phyloP scores from a whole-genome alignment of 2,888 invertebrate species.

The Euzophera pinguis region DNA sequence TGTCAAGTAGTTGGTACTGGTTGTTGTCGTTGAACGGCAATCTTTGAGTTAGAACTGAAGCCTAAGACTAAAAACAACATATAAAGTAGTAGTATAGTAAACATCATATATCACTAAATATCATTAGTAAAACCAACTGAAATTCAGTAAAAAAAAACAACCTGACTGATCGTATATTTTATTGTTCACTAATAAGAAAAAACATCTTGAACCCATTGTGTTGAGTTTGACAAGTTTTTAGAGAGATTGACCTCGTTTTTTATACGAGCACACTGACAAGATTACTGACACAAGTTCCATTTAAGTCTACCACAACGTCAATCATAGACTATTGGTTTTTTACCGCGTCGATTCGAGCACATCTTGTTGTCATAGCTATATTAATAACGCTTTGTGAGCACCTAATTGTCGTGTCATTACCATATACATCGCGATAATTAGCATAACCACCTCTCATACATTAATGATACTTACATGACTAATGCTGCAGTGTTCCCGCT shows the following conservation, averaged over 20 bases:
- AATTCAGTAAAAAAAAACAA: no score
- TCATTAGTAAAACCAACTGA: no score
- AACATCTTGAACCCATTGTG: neutral
- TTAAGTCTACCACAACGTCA: slow-evolving; percentile 40
- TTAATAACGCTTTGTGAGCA: slow-evolving; percentile 40
- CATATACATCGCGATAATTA: slow-evolving; percentile 39
- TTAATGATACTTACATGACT: slow-evolving; percentile 13
- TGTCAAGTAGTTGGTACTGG: no score
- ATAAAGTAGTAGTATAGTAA: no score
- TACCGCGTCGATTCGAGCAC: slow-evolving; percentile 33
- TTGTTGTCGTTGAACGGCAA: no score
- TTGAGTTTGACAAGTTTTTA: neutral
- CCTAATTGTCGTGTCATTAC: slow-evolving; percentile 36
- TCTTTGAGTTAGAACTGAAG: no score
- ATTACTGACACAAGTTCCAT: slow-evolving; percentile 33
- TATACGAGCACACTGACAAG: slow-evolving; percentile 4
- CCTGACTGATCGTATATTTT: no score
- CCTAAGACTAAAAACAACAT: no score
- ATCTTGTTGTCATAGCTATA: slow-evolving; percentile 34
- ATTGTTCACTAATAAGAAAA: neutral
- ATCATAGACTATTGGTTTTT: slow-evolving; percentile 41
- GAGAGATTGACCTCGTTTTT: neutral
- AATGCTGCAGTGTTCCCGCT: slow-evolving; percentile 5
- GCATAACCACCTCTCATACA: slow-evolving; percentile 30
- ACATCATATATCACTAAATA: no score